These are phyloP conservation scores for Lacanobia wlatinum DNA, from an alignment of 2,888 invertebrate species.

Conservation along the genomic window DNA sequence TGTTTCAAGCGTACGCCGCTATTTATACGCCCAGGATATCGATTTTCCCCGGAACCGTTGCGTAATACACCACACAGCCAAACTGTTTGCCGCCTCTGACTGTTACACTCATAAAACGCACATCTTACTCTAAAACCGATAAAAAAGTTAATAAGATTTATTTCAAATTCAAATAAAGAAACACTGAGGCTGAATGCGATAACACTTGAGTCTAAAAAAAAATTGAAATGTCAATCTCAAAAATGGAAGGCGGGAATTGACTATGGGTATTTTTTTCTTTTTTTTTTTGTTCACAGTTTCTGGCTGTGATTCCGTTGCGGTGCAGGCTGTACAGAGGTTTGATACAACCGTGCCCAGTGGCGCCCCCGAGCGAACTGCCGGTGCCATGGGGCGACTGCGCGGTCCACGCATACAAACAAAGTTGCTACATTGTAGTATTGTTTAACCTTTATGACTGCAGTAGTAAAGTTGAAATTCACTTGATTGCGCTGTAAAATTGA, in stretches of 20 bases:
- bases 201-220: slow-evolving; percentile 30
- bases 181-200: slow-evolving; percentile 29
- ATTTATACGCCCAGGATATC: slow-evolving; percentile 89
- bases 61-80: slow-evolving; percentile 83
- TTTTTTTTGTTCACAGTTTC: slow-evolving; percentile 74
- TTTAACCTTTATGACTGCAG: slow-evolving; percentile 59
- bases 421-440: slow-evolving; percentile 56
- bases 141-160: slow-evolving; percentile 56
- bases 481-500: slow-evolving; percentile 55
- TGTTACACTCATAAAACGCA: slow-evolving; percentile 77
- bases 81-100: slow-evolving; percentile 81
- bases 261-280: slow-evolving; percentile 65
- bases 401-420: slow-evolving; percentile 71
- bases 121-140: slow-evolving; percentile 69
- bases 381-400: slow-evolving; percentile 82
- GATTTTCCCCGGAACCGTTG: slow-evolving; percentile 88
- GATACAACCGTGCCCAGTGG: slow-evolving; percentile 81
- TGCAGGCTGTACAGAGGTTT: slow-evolving; percentile 67
- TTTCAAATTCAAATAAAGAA: slow-evolving; percentile 32
- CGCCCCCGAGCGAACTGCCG: slow-evolving; percentile 84
- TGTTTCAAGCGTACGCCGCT: slow-evolving; percentile 86
- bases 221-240: slow-evolving; percentile 35
- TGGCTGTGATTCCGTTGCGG: slow-evolving; percentile 71
- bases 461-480: slow-evolving; percentile 68
- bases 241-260: slow-evolving; percentile 80